Base-by-base conservation (phyloP, 1,140 invertebrate species). In the Trichoplusia ni region DNA sequence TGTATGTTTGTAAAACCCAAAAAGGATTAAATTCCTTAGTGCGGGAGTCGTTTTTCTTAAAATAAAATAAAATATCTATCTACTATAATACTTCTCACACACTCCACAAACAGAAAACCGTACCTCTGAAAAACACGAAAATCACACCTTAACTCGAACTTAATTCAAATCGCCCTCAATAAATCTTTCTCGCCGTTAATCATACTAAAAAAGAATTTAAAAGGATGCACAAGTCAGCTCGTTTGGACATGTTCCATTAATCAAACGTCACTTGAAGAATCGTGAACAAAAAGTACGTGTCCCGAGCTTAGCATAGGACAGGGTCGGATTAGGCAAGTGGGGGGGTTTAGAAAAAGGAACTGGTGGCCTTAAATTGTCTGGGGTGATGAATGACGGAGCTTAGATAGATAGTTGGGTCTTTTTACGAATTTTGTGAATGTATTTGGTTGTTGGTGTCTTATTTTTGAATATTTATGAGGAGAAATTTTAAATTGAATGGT, bases 201-300 rank as follows among this genome's bases (percentile, higher is more conserved):
- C 47, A 67, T 56, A 51, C n/a, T 18, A 47, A 54, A 56, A 49
- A 66, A 67, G 53, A 54, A 56, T 54, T 61, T 67, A 29, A 27
- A 67, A 56, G n/a, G 49, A 67, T 54, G 58, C 65, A 35, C 58
- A 44, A 47, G 11, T 61, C 49, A 42, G 54, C 47, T 3, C 5
- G 58, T n/a, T 40, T 6, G 19, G 42, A 27, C 51, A 31, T 14
- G 19, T 13, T 27, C 40, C 65, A 63, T 68, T 68, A 51, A 63
- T 68, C 65, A 68, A 63, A 59, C 29, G 65, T 68, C 65, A 68
- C 47, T 66, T 66, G 11, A 58, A 21, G 31, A 35, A 66, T 58
- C 14, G 49, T 14, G 35, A 16, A 47, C 64, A 66, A 66, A 66
- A 66, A 66, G 64, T 66, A 14, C 9, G 31, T 27, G 19, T 40